These are phyloP conservation scores for Drosophila littoralis DNA, from an alignment of 1,140 invertebrate genomes.

Conservation along the genomic window DNA sequence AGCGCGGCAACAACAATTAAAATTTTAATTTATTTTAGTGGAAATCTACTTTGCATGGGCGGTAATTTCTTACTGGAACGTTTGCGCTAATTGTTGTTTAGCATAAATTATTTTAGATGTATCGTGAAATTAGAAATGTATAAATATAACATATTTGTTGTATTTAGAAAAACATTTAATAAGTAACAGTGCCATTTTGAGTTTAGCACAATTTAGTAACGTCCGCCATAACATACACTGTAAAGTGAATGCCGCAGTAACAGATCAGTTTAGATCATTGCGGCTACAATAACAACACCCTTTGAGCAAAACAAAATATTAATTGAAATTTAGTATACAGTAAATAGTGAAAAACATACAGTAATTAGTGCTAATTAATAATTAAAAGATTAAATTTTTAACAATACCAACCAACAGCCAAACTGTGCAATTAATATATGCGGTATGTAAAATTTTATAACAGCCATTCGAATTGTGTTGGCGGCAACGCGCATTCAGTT, in stretches of 20 bases:
- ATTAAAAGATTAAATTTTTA: neutral
- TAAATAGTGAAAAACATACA: neutral
- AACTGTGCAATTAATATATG: neutral
- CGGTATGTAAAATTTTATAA: slow-evolving; percentile 5
- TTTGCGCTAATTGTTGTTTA: neutral
- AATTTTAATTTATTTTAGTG: slow-evolving; percentile 10
- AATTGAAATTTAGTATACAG: neutral
- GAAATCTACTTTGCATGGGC: slow-evolving; percentile 33
- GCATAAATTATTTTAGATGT: neutral
- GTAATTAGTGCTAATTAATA: neutral
- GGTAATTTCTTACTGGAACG: slow-evolving; percentile 30
- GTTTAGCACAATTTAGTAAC: slow-evolving; percentile 1
- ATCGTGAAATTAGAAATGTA: neutral
- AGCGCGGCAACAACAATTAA: neutral
- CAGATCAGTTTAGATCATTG: slow-evolving; percentile 13
- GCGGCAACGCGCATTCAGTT: slow-evolving; percentile 27
- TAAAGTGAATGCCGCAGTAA: neutral
- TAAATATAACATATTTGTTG: neutral
- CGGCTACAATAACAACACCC: slow-evolving; percentile 1
- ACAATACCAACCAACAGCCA: neutral
- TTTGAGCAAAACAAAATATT: slow-evolving; percentile 5
- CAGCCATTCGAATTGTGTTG: slow-evolving; percentile 18
- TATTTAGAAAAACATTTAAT: neutral
- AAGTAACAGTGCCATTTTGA: slow-evolving; percentile 5
- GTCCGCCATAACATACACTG: neutral